Base-by-base conservation (phyloP, 2,888 invertebrate species). In the Perizoma flavofasciatum region DNA sequence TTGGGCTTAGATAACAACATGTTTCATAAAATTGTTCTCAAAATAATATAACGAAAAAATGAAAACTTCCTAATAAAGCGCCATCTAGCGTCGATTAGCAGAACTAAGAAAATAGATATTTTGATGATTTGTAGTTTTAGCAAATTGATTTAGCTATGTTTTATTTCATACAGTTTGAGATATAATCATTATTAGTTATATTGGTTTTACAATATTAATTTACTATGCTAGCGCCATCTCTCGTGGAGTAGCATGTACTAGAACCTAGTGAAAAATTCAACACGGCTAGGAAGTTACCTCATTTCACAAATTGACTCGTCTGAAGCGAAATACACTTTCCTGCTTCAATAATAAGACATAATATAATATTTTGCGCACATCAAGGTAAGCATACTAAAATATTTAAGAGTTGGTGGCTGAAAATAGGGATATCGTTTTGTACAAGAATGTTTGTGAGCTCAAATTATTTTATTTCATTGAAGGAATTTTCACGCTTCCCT, bases 301-400 rank as follows among this genome's bases (percentile, higher is more conserved):
- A 78, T 81, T 81, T 81, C 74, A 77, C 77, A 79, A 79, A 79
- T 74, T 70, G 55, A 45, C 53, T 22, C 41, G 37, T 65, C n/a
- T 74, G 74, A 58, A 50, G 66, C 49, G 81, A 82, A 78, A 65
- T 63, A 50, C 44, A 68, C 75, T 73, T 74, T 83, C 70, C 60
- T 6, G 0, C 0, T 0, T 11, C 5, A 5, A 0, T 0, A 0
- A 61, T 81, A 85, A 68, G 68, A 76, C 76, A 64, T 53, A 76
- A 69, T 73, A 67, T 79, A 65, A 54, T 59, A 68, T 67, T 49
- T 57, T 65, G 60, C 48, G 61, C 35, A 61, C 55, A 61, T 66
- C 70, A 75, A 81, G 83, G 81, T 79, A 83, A 83, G 80, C 78
- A 75, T 69, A 65, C 75, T 88, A 66, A 88, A 88, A 82, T 88